Evolutionary conservation across 2,113 vertebrate species (phyloP).

Genomic region (Caranx melampygus): DNA sequence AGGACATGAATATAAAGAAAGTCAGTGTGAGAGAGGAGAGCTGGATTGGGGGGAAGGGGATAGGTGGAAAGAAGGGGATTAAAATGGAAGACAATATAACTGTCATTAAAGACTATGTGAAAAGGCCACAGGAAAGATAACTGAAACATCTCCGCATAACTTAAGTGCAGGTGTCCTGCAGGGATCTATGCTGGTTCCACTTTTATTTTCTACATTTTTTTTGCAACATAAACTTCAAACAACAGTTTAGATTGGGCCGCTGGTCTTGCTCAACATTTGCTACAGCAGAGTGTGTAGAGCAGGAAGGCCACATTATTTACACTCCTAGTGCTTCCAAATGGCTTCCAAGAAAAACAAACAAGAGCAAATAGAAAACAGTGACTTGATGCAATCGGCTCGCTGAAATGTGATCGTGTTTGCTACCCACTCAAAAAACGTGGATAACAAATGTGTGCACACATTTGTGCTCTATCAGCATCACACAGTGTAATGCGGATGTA

Average conservation of each 20-base stretch:
- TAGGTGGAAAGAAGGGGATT: neutral
- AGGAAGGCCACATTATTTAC: conserved; percentile 25
- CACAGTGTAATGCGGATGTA: neutral
- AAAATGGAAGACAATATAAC: neutral
- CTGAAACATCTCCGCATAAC: neutral
- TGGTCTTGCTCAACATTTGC: conserved; percentile 5
- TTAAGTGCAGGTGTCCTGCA: neutral
- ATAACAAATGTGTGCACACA: neutral
- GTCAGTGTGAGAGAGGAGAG: neutral
- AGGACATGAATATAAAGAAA: neutral
- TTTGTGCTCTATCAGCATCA: neutral
- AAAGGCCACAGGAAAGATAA: neutral
- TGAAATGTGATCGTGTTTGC: conserved; percentile 7
- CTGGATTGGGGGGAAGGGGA: neutral
- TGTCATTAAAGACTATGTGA: neutral
- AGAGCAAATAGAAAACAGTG: conserved; percentile 33
- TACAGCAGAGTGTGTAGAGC: neutral
- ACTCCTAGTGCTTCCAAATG: conserved; percentile 11
- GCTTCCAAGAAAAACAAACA: conserved; percentile 47
- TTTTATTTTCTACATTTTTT: conserved; percentile 1
- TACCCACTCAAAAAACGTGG: neutral
- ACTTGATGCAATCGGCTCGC: conserved; percentile 20
- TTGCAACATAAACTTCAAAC: neutral
- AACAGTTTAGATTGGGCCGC: neutral
- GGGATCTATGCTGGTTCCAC: neutral